phyloP scores from a whole-genome alignment of 2,113 vertebrate species.

The Furnarius figulus region DNA sequence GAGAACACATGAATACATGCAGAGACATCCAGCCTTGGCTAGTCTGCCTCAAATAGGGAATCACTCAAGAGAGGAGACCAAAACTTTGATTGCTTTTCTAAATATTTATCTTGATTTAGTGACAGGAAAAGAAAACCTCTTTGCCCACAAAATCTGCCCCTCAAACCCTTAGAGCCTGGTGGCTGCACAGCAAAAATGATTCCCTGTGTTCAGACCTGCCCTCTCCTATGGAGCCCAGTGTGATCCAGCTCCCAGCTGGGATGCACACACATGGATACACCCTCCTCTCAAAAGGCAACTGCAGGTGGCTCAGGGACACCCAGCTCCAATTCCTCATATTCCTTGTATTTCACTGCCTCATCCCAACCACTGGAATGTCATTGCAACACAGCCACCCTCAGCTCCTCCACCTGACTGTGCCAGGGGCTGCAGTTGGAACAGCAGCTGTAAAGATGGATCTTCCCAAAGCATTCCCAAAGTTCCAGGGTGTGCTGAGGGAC shows the following conservation, averaged over 20 bases:
- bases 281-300: not conserved
- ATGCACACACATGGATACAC: not conserved
- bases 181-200: not conserved
- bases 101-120: not conserved
- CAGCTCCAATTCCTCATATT: not conserved
- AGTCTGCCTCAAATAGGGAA: not conserved
- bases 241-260: not conserved
- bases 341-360: not conserved
- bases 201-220: not conserved
- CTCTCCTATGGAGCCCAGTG: not conserved
- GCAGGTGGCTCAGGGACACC: not conserved
- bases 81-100: not conserved
- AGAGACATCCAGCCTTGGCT: not conserved
- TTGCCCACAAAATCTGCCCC: not conserved
- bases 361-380: not conserved
- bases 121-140: not conserved
- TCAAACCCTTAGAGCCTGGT: not conserved
- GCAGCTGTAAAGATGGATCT: not conserved
- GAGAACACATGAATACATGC: not conserved
- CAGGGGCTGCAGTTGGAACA: not conserved
- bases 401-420: not conserved
- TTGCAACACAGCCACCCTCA: not conserved
- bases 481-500: not conserved
- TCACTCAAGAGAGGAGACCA: accelerated
- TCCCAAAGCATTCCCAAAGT: not conserved